These are phyloP conservation scores for Apogon hyalosoma DNA, from an alignment of 2,797 vertebrate species.

Conservation along the genomic window DNA sequence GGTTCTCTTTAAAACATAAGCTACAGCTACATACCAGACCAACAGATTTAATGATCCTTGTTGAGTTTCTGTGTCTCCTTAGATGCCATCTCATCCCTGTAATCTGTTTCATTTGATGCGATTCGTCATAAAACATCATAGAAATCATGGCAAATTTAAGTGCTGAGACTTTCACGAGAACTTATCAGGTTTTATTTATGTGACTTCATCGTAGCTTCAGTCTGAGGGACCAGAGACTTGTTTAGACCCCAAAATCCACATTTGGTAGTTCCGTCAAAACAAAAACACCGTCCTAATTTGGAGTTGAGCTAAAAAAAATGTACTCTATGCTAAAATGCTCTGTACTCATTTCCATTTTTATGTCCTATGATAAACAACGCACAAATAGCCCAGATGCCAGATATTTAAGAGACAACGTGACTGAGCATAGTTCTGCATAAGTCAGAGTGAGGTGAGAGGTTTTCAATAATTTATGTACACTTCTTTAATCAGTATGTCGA, in stretches of 20 bases:
- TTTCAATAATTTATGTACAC: slow-evolving; percentile 27
- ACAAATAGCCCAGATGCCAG: slow-evolving; percentile 21
- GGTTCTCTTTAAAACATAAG: slow-evolving; percentile 8
- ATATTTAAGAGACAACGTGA: slow-evolving; percentile 26
- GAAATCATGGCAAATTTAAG: slow-evolving; percentile 31
- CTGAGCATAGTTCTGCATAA: slow-evolving; percentile 34
- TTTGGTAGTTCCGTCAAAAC: slow-evolving; percentile 7
- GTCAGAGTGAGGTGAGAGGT: slow-evolving; percentile 30
- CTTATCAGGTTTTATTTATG: slow-evolving; percentile 42
- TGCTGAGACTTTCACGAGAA: slow-evolving; percentile 3
- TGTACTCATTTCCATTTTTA: slow-evolving; percentile 8
- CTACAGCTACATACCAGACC: neutral
- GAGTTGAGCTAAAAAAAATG: neutral
- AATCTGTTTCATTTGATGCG: slow-evolving; percentile 39
- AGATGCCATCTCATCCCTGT: slow-evolving; percentile 4
- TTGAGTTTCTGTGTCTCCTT: slow-evolving; percentile 5
- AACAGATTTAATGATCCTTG: slow-evolving; percentile 20
- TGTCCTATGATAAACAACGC: slow-evolving; percentile 16
- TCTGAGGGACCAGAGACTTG: slow-evolving; percentile 9
- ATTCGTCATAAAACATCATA: slow-evolving; percentile 41
- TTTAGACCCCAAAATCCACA: slow-evolving; percentile 10
- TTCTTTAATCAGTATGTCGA: slow-evolving; percentile 30
- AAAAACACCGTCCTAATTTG: slow-evolving; percentile 11
- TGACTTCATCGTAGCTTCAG: slow-evolving; percentile 17
- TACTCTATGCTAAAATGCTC: neutral